Conservation (phyloP, 2,113 vertebrate genomes). For the Stegostoma tigrinum region DNA sequence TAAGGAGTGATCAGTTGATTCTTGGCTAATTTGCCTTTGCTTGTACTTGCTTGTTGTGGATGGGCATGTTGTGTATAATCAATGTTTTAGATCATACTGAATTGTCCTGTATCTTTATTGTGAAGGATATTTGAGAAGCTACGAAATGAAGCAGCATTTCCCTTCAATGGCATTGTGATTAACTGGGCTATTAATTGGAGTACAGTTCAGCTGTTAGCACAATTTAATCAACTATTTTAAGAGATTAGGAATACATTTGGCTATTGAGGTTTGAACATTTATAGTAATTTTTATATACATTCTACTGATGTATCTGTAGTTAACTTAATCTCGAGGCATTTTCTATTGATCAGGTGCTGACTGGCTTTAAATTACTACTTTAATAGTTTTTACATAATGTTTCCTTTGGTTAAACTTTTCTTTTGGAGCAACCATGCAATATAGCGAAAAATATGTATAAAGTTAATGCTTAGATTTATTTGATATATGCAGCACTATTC, state of each 20-base stretch:
- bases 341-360: conserved; percentile 37
- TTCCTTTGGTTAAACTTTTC: conserved; percentile 7
- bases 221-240: background rate
- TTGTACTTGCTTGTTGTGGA: background rate
- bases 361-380: background rate
- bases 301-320: background rate
- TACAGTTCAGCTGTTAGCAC: background rate
- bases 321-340: background rate
- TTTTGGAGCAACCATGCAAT: background rate
- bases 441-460: background rate
- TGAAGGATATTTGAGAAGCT: background rate
- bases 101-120: background rate
- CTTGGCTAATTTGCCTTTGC: background rate
- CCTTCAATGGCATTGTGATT: background rate
- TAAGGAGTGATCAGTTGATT: background rate
- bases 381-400: background rate
- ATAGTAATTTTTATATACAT: conserved; percentile 38
- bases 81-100: background rate
- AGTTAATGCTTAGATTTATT: conserved; percentile 1
- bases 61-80: background rate
- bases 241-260: background rate
- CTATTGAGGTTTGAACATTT: background rate
- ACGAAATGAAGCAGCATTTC: background rate
- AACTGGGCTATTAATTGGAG: background rate
- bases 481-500: background rate